These are phyloP conservation scores for Diadophis punctatus DNA, from an alignment of 2,113 vertebrate genomes.

Conservation along the genomic window DNA sequence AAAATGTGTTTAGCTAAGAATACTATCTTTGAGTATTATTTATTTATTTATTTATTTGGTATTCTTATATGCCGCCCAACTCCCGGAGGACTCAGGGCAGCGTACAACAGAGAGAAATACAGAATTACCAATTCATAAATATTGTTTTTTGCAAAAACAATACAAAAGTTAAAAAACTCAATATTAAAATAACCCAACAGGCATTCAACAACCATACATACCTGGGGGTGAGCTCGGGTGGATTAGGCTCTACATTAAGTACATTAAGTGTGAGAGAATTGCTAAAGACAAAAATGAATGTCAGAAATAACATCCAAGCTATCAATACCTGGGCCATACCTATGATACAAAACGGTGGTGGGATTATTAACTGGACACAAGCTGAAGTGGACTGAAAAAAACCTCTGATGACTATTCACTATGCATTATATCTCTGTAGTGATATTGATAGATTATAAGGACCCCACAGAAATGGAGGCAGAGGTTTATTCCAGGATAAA, in stretches of 20 bases:
- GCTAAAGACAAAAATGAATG: background rate
- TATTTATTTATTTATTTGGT: too few relatives aligned
- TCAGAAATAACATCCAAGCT: background rate
- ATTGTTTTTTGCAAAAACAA: too few relatives aligned
- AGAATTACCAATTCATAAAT: too few relatives aligned
- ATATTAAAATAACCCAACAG: too few relatives aligned
- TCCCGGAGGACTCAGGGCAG: too few relatives aligned
- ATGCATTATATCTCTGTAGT: background rate
- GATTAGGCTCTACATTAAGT: too few relatives aligned
- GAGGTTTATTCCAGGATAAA: background rate
- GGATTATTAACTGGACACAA: background rate
- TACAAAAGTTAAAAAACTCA: too few relatives aligned
- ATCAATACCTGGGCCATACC: background rate
- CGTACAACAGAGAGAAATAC: too few relatives aligned
- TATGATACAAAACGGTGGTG: background rate
- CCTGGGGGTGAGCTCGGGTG: too few relatives aligned
- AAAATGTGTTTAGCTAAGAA: background rate
- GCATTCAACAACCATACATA: too few relatives aligned
- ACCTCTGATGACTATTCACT: background rate
- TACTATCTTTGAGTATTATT: background rate
- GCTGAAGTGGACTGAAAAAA: background rate
- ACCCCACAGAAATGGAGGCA: background rate
- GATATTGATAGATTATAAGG: background rate
- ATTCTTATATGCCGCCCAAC: too few relatives aligned
- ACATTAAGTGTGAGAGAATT: background rate